Conservation (phyloP, 2,888 invertebrate genomes). For the Formica aserva region DNA sequence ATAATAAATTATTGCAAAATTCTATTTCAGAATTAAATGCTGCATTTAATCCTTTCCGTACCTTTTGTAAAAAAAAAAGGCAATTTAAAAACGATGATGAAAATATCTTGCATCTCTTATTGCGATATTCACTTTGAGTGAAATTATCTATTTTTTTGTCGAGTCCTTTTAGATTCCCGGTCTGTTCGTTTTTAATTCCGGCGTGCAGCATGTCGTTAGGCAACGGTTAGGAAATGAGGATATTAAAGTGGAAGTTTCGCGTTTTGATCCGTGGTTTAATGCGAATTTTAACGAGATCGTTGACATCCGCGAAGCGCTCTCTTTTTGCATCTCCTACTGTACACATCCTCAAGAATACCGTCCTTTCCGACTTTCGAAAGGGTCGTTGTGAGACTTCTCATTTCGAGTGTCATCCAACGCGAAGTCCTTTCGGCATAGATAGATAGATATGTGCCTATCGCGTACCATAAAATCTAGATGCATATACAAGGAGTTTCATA, state of each 20-base stretch:
- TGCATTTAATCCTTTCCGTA: conserved; percentile 10
- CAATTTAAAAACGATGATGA: conserved; percentile 25
- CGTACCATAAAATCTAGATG: conserved; percentile 23
- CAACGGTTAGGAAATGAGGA: neutral
- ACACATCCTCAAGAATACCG: conserved; percentile 14
- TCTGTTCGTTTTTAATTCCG: conserved; percentile 35
- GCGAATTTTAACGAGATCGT: conserved; percentile 45
- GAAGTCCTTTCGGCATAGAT: conserved; percentile 2
- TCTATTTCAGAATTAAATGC: conserved; percentile 26
- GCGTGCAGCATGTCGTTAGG: neutral
- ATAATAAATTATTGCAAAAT: conserved; percentile 31
- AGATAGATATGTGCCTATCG: conserved; percentile 1
- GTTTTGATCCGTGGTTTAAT: conserved; percentile 35
- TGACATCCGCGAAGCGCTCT: conserved; percentile 1
- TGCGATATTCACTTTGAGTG: conserved; percentile 14
- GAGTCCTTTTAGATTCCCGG: neutral
- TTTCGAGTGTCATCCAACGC: conserved; percentile 52
- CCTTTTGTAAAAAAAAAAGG: neutral
- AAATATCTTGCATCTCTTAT: conserved; percentile 5
- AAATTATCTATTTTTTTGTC: conserved; percentile 7
- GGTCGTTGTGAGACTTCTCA: conserved; percentile 47
- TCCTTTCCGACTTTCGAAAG: conserved; percentile 44
- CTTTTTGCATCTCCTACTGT: neutral
- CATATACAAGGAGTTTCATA: neutral
- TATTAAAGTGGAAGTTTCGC: conserved; percentile 42